Evolutionary conservation across 2,113 vertebrate genomes (phyloP).

Genomic region (Asarcornis scutulata): DNA sequence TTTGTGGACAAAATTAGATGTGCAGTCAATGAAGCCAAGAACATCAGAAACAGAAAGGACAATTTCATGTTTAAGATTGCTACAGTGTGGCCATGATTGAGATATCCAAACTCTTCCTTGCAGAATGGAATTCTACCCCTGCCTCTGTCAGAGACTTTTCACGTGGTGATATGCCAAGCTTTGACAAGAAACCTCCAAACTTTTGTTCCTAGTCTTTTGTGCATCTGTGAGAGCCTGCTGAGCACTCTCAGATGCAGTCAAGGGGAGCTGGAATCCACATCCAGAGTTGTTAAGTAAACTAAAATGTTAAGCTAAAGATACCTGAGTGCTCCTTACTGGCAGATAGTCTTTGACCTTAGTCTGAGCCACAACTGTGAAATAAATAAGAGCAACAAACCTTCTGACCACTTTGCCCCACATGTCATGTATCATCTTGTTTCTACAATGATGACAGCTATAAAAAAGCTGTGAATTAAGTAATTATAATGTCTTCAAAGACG

Average conservation of each 20-base stretch:
- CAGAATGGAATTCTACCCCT: background rate
- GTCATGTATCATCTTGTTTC: background rate
- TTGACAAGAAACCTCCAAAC: background rate
- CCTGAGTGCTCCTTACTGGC: background rate
- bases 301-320: background rate
- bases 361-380: background rate
- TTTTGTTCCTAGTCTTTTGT: background rate
- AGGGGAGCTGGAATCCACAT: background rate
- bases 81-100: background rate
- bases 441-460: background rate
- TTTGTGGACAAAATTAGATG: background rate
- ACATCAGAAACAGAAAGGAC: background rate
- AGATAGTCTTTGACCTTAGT: background rate
- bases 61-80: background rate
- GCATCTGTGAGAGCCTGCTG: background rate
- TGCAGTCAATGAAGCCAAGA: background rate
- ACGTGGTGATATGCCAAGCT: background rate
- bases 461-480: background rate
- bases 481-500: background rate
- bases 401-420: too few species aligned
- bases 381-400: background rate
- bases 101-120: background rate
- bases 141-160: background rate
- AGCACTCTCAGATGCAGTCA: background rate
- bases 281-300: background rate